Percentiles rank a stretch among this genome's conserved stretches.
Evolutionary conservation across 2,113 vertebrate genomes (phyloP).

Genomic region (Turdus rufiventris): DNA sequence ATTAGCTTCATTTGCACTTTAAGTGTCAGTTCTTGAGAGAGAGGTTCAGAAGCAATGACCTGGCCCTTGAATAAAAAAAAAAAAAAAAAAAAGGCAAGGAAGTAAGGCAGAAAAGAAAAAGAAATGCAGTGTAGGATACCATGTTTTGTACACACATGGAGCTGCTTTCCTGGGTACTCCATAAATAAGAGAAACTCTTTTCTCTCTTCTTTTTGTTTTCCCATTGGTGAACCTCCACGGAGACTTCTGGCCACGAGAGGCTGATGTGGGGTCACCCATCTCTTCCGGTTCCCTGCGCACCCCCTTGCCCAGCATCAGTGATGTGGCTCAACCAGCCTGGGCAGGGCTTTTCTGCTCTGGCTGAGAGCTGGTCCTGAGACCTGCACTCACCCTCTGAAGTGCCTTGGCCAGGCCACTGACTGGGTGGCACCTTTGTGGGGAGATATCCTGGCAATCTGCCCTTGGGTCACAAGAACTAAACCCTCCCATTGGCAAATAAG

Average conservation of each 20-base stretch:
- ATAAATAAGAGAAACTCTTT: not conserved
- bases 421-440: not conserved
- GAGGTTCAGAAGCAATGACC: constrained; percentile 61
- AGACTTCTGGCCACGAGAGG: not conserved
- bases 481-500: not conserved
- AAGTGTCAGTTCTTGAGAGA: constrained; percentile 64
- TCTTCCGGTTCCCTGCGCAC: rapidly evolving
- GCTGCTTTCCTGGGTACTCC: not conserved
- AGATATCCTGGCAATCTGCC: not conserved
- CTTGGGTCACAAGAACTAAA: not conserved
- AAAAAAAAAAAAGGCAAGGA: not conserved
- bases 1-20: constrained; percentile 71
- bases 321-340: not conserved
- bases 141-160: not conserved
- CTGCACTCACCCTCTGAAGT: rapidly evolving
- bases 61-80: not conserved
- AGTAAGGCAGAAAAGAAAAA: not conserved
- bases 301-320: rapidly evolving
- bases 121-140: not conserved
- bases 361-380: not conserved
- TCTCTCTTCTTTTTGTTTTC: not conserved
- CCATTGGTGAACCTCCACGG: not conserved
- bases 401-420: rapidly evolving
- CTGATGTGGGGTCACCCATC: not conserved
- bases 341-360: not conserved